Evolutionary conservation across 2,113 vertebrate genomes (phyloP), one percentile per base, ranked within the genome.

Genomic region (Pygathrix nemaeus): DNA sequence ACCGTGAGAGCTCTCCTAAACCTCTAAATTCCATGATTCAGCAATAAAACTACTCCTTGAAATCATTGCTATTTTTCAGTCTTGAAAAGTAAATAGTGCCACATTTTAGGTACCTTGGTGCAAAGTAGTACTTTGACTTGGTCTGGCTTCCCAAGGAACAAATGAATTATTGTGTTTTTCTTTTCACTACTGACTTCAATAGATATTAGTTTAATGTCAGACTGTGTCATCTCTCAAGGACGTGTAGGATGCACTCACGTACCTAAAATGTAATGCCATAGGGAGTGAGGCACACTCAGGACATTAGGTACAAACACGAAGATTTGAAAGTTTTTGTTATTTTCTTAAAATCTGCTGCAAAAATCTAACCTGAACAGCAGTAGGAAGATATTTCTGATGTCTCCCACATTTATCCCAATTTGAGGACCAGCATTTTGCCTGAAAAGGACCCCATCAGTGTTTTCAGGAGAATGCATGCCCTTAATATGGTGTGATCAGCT

Each of bases 401-500:
- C 79, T 78, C 12, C 59, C 9, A 48, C 45, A 70, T 78, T 96
- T 85, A 84, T 90, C 94, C 68, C 45, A 43, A 55, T 79, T 73
- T 38, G 48, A 96, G 83, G 43, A 96, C 16, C 43, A n/a, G 2
- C 25, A 43, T 89, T 91, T 90, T 94, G 10, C 70, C 59, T 87
- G 38, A 88, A 70, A 96, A 96, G 4, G 27, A 84, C 45, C 52
- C 18, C 59, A 68, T 93, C 91, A 89, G 50, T 91, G 78, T 91
- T 90, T 48, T 45, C 66, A 84, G 32, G 87, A 40, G 82, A 87
- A 70, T 35, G 12, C 66, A 35, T 68, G 35, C 35, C 59, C 70
- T 93, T 94, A 20, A 32, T 66, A 21, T 4, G 35, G 17, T 27
- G 1, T 85, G 61, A 76, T 85, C 17, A 7, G 45, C 21, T 83